These are phyloP conservation scores for Alligator sinensis DNA, from an alignment of 2,113 vertebrate genomes.

Conservation along the genomic window DNA sequence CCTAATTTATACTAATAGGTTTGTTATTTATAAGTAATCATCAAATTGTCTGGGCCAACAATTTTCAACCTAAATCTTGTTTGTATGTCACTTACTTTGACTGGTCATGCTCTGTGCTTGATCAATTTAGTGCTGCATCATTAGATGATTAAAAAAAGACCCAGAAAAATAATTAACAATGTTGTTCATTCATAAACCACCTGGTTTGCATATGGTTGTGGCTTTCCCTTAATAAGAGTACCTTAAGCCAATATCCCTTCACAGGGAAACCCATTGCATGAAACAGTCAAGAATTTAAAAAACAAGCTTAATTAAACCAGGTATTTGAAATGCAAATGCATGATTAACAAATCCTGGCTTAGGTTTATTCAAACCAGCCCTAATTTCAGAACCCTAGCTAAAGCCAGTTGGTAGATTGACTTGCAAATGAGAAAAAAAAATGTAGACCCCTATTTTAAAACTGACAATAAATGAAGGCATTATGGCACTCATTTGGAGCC, in stretches of 20 bases:
- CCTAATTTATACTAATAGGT: neutral
- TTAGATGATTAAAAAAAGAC: neutral
- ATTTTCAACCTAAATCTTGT: neutral
- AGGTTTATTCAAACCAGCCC: neutral
- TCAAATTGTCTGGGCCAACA: neutral
- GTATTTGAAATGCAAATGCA: neutral
- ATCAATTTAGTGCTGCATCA: neutral
- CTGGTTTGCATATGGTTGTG: neutral
- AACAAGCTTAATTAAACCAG: neutral
- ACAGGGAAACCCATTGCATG: neutral
- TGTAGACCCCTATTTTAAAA: neutral
- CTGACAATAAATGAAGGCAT: neutral
- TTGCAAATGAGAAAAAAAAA: conserved; percentile 9
- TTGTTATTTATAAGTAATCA: neutral
- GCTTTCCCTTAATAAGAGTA: neutral
- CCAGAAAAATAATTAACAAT: neutral
- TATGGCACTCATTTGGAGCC: neutral
- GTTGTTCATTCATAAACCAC: neutral
- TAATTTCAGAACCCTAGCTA: neutral
- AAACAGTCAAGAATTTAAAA: neutral
- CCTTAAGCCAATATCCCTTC: neutral
- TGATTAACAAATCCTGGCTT: neutral
- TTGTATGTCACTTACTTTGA: neutral
- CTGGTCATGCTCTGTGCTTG: neutral
- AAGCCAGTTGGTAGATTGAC: neutral